Conservation (phyloP, 2,797 vertebrate genomes). For the Acanthornis magna region DNA sequence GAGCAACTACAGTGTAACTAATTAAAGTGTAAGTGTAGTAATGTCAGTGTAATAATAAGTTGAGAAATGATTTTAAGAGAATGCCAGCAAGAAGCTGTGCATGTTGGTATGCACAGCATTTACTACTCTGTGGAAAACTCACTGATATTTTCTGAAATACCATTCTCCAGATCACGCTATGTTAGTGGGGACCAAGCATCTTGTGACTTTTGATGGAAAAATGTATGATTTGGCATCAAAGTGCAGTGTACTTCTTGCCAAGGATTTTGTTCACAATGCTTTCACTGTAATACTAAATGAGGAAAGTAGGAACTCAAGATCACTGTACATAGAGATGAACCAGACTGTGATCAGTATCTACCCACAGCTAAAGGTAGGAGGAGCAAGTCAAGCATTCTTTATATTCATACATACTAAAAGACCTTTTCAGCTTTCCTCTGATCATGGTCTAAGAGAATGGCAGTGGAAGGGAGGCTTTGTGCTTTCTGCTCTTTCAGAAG, state of each 20-base stretch:
- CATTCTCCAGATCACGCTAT: slow-evolving; percentile 79
- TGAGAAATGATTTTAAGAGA: neutral
- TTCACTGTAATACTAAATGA: slow-evolving; percentile 76
- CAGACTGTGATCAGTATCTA: slow-evolving; percentile 71
- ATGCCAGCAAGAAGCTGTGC: neutral
- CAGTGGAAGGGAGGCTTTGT: neutral
- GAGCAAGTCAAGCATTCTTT: neutral
- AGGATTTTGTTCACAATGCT: slow-evolving; percentile 62
- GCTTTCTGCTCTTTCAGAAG: neutral
- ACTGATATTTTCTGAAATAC: neutral
- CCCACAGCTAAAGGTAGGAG: slow-evolving; percentile 76
- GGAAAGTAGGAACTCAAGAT: slow-evolving; percentile 15
- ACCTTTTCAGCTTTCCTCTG: neutral
- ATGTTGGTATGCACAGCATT: neutral
- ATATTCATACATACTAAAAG: too few species aligned
- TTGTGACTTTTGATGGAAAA: slow-evolving; percentile 84
- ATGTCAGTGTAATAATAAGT: neutral
- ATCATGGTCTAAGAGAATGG: neutral
- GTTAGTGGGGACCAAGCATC: slow-evolving; percentile 79
- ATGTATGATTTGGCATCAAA: slow-evolving; percentile 75
- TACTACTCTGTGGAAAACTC: neutral
- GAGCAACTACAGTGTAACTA: neutral
- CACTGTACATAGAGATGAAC: slow-evolving; percentile 76
- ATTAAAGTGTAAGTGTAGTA: neutral
- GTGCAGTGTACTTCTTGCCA: slow-evolving; percentile 81